Conservation (phyloP, 2,113 vertebrate genomes). For the Sitta europaea region DNA sequence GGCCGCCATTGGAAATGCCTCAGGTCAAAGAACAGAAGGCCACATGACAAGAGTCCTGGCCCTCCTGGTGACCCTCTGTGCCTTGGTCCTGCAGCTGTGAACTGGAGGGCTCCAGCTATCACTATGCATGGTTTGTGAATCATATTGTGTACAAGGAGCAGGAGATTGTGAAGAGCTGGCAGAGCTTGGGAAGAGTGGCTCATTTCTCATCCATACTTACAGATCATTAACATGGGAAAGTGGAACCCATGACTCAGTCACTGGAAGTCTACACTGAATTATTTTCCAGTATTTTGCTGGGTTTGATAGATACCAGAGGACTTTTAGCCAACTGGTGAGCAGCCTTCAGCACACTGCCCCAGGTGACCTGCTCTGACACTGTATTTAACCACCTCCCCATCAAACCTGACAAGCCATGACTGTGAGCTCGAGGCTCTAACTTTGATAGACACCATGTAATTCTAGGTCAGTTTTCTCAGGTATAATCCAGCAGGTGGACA, state of each 20-base stretch:
- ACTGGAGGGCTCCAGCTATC: accelerated
- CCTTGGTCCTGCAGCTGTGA: background rate
- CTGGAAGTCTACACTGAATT: background rate
- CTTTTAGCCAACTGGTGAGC: background rate
- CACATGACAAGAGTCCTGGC: background rate
- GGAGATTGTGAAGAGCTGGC: background rate
- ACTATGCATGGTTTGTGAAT: background rate
- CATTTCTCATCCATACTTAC: background rate
- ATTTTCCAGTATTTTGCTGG: background rate
- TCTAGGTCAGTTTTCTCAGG: background rate
- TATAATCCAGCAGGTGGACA: slow-evolving; percentile 23
- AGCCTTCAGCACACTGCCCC: background rate
- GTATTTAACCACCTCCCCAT: background rate
- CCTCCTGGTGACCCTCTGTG: background rate
- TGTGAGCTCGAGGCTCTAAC: background rate
- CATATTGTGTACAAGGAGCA: accelerated
- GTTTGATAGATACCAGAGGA: background rate
- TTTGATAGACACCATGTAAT: background rate
- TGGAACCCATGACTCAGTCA: background rate
- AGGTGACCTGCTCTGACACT: background rate
- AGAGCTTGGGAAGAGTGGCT: background rate
- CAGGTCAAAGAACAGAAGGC: background rate
- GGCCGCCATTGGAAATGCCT: background rate
- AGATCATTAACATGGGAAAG: background rate
- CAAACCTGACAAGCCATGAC: slow-evolving; percentile 2